Percentiles rank a stretch among this genome's conserved stretches.
Evolutionary conservation across 2,113 vertebrate genomes (phyloP).

Genomic region (Ochotona princeps): DNA sequence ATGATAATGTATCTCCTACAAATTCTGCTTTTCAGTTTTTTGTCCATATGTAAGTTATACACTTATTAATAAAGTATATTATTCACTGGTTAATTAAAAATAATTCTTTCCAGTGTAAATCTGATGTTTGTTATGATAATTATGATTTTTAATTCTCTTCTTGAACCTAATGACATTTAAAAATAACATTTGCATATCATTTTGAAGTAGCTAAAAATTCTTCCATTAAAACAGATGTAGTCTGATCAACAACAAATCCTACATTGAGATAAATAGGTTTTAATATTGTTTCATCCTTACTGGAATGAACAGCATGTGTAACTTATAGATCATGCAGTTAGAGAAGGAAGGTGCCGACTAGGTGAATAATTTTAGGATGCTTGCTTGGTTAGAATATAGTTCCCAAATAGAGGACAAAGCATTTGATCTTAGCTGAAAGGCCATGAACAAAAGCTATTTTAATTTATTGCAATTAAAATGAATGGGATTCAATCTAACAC

Average conservation of each 20-base stretch:
- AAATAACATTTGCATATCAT: constrained; percentile 34
- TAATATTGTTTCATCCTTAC: constrained; percentile 3
- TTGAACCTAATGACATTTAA: background rate
- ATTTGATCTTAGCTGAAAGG: constrained; percentile 80
- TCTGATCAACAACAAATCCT: constrained; percentile 17
- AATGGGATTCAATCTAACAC: constrained; percentile 77
- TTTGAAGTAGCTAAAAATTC: constrained; percentile 29
- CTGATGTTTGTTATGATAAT: background rate
- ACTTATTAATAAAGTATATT: background rate
- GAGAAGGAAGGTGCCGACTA: constrained; percentile 27
- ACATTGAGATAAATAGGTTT: constrained; percentile 39
- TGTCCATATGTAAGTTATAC: background rate
- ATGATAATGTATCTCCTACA: background rate
- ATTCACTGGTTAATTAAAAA: background rate
- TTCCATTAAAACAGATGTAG: constrained; percentile 39
- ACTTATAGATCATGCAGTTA: constrained; percentile 44
- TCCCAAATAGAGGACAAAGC: constrained; percentile 72
- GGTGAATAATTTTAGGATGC: constrained; percentile 32
- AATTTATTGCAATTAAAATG: constrained; percentile 83
- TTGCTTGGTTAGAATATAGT: constrained; percentile 66
- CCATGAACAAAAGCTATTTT: constrained; percentile 78
- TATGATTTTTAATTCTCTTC: background rate
- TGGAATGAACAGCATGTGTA: constrained; percentile 27
- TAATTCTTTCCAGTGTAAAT: background rate
- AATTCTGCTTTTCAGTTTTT: background rate